phyloP scores from a whole-genome alignment of 2,888 invertebrate genomes.

The Hymenopus coronatus region DNA sequence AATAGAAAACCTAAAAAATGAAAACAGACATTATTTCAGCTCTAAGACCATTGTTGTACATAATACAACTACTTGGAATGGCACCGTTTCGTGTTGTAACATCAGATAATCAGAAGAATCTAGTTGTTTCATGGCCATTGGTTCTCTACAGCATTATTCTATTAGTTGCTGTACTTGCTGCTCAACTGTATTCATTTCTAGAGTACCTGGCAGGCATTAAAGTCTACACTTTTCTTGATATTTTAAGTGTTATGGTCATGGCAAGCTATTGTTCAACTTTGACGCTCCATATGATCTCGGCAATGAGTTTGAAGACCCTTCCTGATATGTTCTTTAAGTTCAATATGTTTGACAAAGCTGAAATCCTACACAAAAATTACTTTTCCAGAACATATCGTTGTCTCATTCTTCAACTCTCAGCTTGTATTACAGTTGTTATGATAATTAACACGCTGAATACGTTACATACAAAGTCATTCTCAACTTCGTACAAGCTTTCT shows the following conservation, averaged over 20 bases:
- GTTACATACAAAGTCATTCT: neutral
- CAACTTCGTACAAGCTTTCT: neutral
- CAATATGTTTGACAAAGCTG: neutral
- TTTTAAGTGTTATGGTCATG: no score
- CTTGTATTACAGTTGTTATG: neutral
- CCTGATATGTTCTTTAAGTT: neutral
- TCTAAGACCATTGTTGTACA: neutral
- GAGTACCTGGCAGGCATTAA: no score
- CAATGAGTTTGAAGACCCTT: neutral
- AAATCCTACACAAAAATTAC: neutral
- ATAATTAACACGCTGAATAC: neutral
- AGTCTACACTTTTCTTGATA: no score
- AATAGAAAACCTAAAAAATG: neutral
- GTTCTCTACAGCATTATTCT: neutral
- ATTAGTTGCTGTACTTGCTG: neutral
- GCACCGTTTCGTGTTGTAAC: neutral
- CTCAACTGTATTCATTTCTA: no score
- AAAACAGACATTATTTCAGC: neutral
- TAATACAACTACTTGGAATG: neutral
- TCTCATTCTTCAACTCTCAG: neutral
- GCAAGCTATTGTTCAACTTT: no score
- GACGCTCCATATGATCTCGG: no score
- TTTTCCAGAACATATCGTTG: neutral
- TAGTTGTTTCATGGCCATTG: neutral
- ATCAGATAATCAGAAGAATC: neutral